Evolutionary conservation across 2,797 vertebrate genomes (phyloP), one percentile per base, ranked within the genome.

Genomic region (Phaenicophaeus curvirostris): DNA sequence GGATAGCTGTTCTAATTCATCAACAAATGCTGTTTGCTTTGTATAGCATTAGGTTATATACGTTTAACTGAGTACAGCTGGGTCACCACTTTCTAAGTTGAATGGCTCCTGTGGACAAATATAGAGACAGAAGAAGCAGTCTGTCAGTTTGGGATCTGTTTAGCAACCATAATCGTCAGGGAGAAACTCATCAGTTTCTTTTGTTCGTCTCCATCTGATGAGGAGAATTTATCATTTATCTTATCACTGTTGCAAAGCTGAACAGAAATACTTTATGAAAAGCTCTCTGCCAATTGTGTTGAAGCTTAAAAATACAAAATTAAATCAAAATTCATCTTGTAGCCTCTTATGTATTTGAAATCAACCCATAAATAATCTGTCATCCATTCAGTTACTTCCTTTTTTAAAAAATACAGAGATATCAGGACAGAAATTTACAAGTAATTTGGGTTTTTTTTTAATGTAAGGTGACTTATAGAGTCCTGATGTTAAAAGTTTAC

Each of bases 181-280:
- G 75, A 87, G 42, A 89, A 46, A 78, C 58, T 92, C 79, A 93
- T 94, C 94, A 84, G 62, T 72, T 87, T 83, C 55, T 75, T 95
- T 93, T 93, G 65, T 93, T 95, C 79, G 1, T 87, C 31, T 85
- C 75, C 46, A 53, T 81, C 35, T 76, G 73, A 95, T 41, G 65
- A 95, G 57, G 41, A 27, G 59, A 92, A 91, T 91, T 85, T 80
- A 92, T 67, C 62, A 75, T 82, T 94, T 91, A 80, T 89, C 58
- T 87, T 65, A 89, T 30, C 28, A 23, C 35, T 48, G 14, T 68
- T 84, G 73, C 68, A 90, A 89, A 94, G 68, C n/a, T 83, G 58
- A 95, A 90, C 28, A 85, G 51, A 92, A 93, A 93, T 62, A 83
- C 28, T 37, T 81, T 59, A 76, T 87, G 27, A 94, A 95, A 95